A percentile compares a stretch with the other conserved stretches of the same genome.
These are phyloP conservation scores for Microcebus murinus DNA, from an alignment of 2,113 vertebrate species.

Conservation along the genomic window DNA sequence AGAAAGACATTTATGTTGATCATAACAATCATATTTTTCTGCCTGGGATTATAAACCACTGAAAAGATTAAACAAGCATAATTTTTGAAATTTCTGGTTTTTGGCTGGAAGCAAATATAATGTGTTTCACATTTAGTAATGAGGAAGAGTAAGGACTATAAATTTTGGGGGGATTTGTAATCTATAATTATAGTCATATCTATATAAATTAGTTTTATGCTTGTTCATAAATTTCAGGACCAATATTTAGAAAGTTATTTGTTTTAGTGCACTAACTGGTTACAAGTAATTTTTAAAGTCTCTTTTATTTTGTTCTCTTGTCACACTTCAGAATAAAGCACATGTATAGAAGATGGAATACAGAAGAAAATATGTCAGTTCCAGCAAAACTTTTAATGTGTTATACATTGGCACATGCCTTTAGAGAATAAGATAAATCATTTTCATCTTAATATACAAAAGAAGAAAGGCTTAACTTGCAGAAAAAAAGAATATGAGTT, in stretches of 20 bases:
- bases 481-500: neutral
- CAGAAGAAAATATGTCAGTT: neutral
- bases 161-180: neutral
- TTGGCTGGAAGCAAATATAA: neutral
- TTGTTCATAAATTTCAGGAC: neutral
- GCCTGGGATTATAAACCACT: neutral
- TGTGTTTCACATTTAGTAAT: neutral
- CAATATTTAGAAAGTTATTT: neutral
- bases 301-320: neutral
- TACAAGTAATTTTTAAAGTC: slow-evolving; percentile 28
- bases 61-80: neutral
- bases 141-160: neutral
- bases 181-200: neutral
- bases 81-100: neutral
- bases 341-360: neutral
- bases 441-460: neutral
- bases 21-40: neutral
- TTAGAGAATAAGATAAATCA: slow-evolving; percentile 32
- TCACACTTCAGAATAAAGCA: neutral
- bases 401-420: neutral
- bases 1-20: neutral
- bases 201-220: neutral
- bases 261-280: neutral
- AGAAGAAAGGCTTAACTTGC: neutral
- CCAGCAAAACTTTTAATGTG: neutral